Evolutionary conservation across 2,113 vertebrate species (phyloP).

Genomic region (Bos javanicus): DNA sequence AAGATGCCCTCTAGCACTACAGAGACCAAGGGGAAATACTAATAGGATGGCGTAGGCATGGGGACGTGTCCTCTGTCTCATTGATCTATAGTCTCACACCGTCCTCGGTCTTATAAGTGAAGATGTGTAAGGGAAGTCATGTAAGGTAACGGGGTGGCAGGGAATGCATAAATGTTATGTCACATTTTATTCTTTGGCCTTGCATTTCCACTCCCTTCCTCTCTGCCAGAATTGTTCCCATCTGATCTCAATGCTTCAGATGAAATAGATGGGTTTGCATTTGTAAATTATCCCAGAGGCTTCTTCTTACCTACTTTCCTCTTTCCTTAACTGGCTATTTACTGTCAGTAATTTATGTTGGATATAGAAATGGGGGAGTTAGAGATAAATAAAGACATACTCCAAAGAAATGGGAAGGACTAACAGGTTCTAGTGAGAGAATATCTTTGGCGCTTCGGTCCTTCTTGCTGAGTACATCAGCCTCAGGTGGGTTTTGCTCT

Average conservation of each 20-base stretch:
- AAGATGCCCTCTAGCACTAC: constrained; percentile 24
- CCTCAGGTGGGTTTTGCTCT: neutral
- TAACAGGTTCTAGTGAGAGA: neutral
- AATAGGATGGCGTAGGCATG: neutral
- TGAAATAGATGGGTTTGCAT: neutral
- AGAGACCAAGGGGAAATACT: constrained; percentile 9
- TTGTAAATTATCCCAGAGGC: neutral
- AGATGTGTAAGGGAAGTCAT: neutral
- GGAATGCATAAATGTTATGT: neutral
- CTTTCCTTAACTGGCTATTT: neutral
- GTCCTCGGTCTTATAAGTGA: neutral
- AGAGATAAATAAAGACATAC: neutral
- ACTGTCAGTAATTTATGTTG: neutral
- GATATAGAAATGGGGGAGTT: neutral
- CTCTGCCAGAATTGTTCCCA: neutral
- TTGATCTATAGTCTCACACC: neutral
- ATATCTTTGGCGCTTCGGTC: neutral
- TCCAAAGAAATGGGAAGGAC: neutral
- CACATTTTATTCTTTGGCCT: neutral
- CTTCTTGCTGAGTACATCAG: constrained; percentile 1
- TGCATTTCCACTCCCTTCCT: neutral
- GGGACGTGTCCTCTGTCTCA: neutral
- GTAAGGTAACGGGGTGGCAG: neutral
- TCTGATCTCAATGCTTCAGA: neutral
- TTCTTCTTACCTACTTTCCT: neutral